phyloP scores from a whole-genome alignment of 92 coral and sea anemone species.

The Zoanthus gigantus region DNA sequence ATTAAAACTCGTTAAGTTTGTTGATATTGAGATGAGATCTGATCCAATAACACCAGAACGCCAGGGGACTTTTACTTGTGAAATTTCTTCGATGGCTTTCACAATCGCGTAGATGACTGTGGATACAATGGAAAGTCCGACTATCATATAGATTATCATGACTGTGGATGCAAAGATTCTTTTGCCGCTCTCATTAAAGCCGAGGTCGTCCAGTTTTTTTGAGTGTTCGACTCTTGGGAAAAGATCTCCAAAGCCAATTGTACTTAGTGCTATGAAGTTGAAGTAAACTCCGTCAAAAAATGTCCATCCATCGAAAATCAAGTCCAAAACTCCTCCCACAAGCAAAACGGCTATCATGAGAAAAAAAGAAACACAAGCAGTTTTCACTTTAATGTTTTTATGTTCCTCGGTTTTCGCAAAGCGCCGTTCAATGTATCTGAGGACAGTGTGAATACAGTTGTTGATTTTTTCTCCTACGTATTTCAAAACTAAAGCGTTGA shows the following conservation, averaged over 20 bases:
- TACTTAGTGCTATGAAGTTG: conserved; percentile 82
- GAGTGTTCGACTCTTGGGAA: conserved; percentile 83
- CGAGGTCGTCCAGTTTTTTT: conserved; percentile 78
- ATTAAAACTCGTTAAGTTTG: neutral
- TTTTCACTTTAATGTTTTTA: conserved; percentile 64
- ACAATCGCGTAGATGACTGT: conserved; percentile 78
- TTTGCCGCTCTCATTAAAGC: conserved; percentile 74
- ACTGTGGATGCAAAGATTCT: conserved; percentile 75
- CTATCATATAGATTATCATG: conserved; percentile 73
- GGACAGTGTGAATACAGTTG: conserved; percentile 46
- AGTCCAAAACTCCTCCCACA: conserved; percentile 79
- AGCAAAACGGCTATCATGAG: conserved; percentile 73
- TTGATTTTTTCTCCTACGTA: conserved; percentile 78
- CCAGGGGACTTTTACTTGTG: conserved; percentile 64
- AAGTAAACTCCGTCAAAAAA: conserved; percentile 90
- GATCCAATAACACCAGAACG: conserved; percentile 22
- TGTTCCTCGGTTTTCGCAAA: conserved; percentile 23
- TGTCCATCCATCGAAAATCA: conserved; percentile 89
- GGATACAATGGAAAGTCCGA: conserved; percentile 82
- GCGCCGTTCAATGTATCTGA: no score
- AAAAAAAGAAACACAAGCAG: conserved; percentile 72
- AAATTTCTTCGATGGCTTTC: conserved; percentile 82
- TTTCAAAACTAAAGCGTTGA: conserved; percentile 79
- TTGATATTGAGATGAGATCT: neutral
- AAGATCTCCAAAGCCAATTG: conserved; percentile 92